A percentile compares a stretch with the other conserved stretches of the same genome.
Evolutionary conservation across 1,140 invertebrate genomes (phyloP).

Genomic region (Branchinecta lindahli): DNA sequence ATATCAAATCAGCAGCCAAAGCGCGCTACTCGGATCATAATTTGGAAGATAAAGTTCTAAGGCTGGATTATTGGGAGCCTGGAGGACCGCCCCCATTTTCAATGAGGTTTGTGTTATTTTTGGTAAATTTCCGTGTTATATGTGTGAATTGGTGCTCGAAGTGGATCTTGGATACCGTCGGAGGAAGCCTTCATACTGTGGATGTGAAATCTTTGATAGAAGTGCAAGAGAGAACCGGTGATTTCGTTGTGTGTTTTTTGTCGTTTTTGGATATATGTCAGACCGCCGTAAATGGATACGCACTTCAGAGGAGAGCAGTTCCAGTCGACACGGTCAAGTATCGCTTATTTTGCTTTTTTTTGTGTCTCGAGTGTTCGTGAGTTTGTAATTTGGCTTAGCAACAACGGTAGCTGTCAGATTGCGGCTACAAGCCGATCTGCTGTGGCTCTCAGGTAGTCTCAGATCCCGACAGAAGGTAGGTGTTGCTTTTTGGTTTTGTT

Average conservation of each 20-base stretch:
- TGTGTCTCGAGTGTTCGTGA: not conserved
- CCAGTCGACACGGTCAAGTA: not conserved
- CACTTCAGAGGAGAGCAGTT: too few species aligned
- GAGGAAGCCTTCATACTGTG: not conserved
- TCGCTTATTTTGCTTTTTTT: not conserved
- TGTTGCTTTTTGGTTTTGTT: too few species aligned
- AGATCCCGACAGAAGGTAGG: too few species aligned
- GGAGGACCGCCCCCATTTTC: slow-evolving; percentile 43
- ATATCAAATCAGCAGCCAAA: slow-evolving; percentile 87
- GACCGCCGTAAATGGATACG: too few species aligned
- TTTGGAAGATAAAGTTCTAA: slow-evolving; percentile 64
- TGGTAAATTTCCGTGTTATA: not conserved
- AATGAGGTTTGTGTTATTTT: not conserved
- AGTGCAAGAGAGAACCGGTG: slow-evolving; percentile 11
- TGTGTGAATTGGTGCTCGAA: not conserved
- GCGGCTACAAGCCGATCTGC: too few species aligned
- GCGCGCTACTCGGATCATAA: slow-evolving; percentile 76
- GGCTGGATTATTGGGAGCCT: slow-evolving; percentile 85
- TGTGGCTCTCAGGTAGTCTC: too few species aligned
- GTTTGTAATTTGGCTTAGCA: too few species aligned
- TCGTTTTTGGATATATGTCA: too few species aligned
- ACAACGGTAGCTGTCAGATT: too few species aligned
- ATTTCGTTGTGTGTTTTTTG: too few species aligned
- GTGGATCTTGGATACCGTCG: not conserved
- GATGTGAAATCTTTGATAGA: too few species aligned